Conservation (phyloP, 2,113 vertebrate species). For the Anser cygnoides region DNA sequence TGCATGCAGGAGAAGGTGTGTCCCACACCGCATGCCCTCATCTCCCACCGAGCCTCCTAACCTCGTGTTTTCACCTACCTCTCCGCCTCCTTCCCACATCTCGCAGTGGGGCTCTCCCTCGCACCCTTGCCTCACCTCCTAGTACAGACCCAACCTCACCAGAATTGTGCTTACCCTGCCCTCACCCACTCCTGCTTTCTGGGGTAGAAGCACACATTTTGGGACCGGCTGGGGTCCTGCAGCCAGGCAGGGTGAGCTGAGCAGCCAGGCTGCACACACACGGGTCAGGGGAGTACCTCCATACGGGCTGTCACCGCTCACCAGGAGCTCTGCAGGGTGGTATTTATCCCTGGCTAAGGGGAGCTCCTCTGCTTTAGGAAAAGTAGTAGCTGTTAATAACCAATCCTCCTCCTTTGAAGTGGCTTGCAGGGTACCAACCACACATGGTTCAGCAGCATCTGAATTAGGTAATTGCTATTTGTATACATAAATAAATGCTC, state of each 20-base stretch:
- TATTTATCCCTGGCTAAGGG: neutral
- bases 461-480: neutral
- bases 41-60: neutral
- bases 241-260: neutral
- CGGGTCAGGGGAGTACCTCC: neutral
- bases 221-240: neutral
- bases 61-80: neutral
- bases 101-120: neutral
- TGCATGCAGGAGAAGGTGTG: neutral
- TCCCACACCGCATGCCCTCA: neutral
- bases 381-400: neutral
- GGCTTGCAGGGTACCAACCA: neutral
- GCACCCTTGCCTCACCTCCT: neutral
- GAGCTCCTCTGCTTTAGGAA: neutral
- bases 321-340: neutral
- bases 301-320: fast-evolving
- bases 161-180: neutral
- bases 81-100: neutral
- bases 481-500: neutral
- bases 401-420: neutral
- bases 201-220: neutral
- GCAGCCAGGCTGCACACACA: neutral
- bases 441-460: neutral
- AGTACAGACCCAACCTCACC: neutral
- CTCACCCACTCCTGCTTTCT: neutral